phyloP scores from a whole-genome alignment of 2,888 invertebrate species.

The Coelinius sp. region DNA sequence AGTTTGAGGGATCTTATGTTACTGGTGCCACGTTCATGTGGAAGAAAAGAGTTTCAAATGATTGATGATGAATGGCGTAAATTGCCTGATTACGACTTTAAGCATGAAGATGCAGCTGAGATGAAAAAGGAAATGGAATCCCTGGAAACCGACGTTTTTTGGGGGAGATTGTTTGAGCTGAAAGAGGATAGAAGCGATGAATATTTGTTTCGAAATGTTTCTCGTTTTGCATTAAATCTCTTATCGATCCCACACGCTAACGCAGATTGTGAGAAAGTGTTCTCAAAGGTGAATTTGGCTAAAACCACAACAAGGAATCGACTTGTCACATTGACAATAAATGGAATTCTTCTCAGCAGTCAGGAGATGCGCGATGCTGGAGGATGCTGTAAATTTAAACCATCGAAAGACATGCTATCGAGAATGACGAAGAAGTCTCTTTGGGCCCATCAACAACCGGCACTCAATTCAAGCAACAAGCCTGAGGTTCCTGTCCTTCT shows the following conservation, averaged over 20 bases:
- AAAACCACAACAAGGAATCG: background rate
- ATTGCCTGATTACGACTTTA: background rate
- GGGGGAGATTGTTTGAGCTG: background rate
- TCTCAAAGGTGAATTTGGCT: background rate
- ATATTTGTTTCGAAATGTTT: background rate
- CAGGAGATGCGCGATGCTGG: background rate
- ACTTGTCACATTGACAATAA: background rate
- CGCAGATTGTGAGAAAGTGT: background rate
- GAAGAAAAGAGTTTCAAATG: background rate
- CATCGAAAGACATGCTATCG: constrained; percentile 2
- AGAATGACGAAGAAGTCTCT: background rate
- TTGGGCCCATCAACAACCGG: background rate
- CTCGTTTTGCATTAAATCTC: background rate
- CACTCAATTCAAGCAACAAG: background rate
- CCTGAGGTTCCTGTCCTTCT: background rate
- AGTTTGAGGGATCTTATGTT: background rate
- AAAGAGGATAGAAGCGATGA: background rate
- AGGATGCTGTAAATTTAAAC: background rate
- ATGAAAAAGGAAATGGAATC: background rate
- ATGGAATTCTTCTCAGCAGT: background rate
- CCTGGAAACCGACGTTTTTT: background rate
- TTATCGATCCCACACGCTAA: background rate
- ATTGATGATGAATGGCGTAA: constrained; percentile 8
- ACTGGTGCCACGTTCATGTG: background rate
- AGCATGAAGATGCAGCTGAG: no score